Evolutionary conservation across 2,113 vertebrate species (phyloP).

Genomic region (Poeciliopsis retropinna): DNA sequence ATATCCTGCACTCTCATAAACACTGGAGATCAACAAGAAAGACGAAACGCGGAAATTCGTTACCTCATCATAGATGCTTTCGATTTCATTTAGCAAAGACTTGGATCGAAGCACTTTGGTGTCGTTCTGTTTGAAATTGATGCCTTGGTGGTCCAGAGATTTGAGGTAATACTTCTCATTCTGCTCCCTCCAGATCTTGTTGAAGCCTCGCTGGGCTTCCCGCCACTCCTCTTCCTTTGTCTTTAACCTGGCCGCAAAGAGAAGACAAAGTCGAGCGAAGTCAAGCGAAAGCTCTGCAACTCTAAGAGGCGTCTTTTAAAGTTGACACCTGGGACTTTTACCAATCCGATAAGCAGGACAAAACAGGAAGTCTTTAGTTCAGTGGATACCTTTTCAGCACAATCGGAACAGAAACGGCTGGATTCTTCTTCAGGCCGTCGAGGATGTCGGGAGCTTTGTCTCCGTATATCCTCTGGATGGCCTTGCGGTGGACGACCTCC

Average conservation of each 20-base stretch:
- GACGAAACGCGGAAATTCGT: neutral
- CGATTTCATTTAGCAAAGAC: conserved; percentile 96
- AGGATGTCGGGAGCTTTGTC: conserved; percentile 97
- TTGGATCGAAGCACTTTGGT: conserved; percentile 98
- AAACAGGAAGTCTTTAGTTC: too few species aligned
- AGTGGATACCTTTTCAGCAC: conserved; percentile 91
- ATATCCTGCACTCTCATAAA: neutral
- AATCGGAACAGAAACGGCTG: conserved; percentile 91
- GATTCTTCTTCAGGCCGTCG: conserved; percentile 95
- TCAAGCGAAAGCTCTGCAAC: neutral
- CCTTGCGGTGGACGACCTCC: conserved; percentile 96
- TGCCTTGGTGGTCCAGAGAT: conserved; percentile 97
- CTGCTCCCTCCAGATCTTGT: conserved; percentile 99
- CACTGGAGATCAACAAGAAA: neutral
- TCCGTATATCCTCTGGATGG: conserved; percentile 99
- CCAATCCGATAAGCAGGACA: too few species aligned
- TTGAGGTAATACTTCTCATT: conserved; percentile 99
- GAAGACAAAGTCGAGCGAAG: neutral
- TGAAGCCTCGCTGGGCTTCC: conserved; percentile 98
- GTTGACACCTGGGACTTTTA: neutral
- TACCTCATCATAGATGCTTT: conserved; percentile 98
- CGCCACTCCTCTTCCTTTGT: conserved; percentile 99
- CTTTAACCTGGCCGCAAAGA: conserved; percentile 85
- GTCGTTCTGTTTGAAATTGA: conserved; percentile 99
- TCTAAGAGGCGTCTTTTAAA: neutral